These are phyloP conservation scores for Sebastes steindachneri DNA, from an alignment of 2,797 vertebrate genomes.

Conservation along the genomic window DNA sequence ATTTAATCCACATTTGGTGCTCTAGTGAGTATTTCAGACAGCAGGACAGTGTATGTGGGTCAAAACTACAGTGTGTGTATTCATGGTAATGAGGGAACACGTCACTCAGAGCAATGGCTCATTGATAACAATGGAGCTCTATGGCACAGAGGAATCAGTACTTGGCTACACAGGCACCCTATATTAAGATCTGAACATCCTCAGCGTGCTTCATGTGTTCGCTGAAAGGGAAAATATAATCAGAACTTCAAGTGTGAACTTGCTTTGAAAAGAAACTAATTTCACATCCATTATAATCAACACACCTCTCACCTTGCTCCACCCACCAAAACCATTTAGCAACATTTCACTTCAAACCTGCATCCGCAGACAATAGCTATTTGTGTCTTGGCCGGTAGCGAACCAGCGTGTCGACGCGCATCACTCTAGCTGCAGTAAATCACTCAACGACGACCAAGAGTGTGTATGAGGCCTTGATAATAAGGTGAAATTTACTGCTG, in stretches of 20 bases:
- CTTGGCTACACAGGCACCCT: neutral
- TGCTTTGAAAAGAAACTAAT: neutral
- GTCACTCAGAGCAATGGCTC: neutral
- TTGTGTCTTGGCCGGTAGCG: constrained; percentile 40
- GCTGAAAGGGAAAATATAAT: neutral
- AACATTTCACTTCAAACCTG: constrained; percentile 4
- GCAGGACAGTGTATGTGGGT: too few relatives aligned
- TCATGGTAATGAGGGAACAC: too few relatives aligned
- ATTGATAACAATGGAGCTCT: neutral
- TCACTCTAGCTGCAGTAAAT: constrained; percentile 59
- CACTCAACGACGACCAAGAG: constrained; percentile 36
- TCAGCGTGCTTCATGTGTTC: neutral
- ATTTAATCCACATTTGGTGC: neutral
- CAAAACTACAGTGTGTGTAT: too few relatives aligned
- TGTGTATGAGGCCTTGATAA: constrained; percentile 62
- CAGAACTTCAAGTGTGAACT: neutral
- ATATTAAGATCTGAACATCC: neutral
- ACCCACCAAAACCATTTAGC: neutral
- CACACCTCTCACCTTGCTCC: neutral
- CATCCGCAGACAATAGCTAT: constrained; percentile 39
- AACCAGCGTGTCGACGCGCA: constrained; percentile 52
- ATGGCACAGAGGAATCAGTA: neutral
- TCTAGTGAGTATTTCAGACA: neutral
- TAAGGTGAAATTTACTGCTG: constrained; percentile 73
- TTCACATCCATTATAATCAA: neutral